Percentiles rank a stretch among this genome's conserved stretches.
These are phyloP conservation scores for Papilio polytes DNA, from an alignment of 1,140 invertebrate species.

Conservation along the genomic window DNA sequence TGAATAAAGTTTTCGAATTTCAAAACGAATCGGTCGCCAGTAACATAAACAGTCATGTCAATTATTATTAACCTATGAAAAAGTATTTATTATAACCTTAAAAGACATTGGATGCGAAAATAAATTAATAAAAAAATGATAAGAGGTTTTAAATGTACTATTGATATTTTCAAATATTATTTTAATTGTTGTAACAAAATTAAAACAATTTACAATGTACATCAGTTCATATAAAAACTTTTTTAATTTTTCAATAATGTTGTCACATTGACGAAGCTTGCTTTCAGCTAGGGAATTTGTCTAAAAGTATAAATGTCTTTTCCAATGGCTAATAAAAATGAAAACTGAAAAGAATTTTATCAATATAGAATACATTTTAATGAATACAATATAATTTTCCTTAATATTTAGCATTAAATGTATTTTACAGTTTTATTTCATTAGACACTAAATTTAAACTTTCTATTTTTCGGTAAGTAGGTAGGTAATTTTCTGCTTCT, in stretches of 20 bases:
- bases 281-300: background rate
- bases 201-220: background rate
- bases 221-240: conserved; percentile 1
- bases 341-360: no score
- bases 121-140: background rate
- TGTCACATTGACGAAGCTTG: background rate
- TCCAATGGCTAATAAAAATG: background rate
- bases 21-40: conserved; percentile 22
- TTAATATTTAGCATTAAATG: no score
- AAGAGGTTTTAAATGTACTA: background rate
- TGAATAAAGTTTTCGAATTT: conserved; percentile 29
- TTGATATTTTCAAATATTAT: background rate
- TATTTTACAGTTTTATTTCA: no score
- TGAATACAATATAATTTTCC: no score
- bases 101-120: background rate
- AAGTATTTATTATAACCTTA: background rate
- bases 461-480: no score
- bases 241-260: background rate
- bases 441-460: no score
- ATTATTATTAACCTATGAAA: background rate
- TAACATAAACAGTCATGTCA: background rate
- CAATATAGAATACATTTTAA: no score
- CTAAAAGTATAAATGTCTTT: background rate
- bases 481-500: no score
- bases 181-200: background rate